phyloP scores from a whole-genome alignment of 2,888 invertebrate species.

The Apotomis betuletana region DNA sequence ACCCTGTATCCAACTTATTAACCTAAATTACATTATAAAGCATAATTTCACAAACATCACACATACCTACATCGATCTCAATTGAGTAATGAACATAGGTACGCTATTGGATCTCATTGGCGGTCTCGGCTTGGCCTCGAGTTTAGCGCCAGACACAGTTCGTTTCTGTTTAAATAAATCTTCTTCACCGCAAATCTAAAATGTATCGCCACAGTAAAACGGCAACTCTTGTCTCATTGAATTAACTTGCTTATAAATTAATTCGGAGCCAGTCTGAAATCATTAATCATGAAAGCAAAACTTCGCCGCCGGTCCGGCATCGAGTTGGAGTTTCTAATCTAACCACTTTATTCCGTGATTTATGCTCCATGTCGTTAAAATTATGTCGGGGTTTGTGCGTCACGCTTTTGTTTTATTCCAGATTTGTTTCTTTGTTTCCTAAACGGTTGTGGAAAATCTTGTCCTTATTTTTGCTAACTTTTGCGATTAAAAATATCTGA shows the following conservation, averaged over 20 bases:
- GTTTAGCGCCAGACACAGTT: too few relatives aligned
- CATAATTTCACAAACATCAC: too few relatives aligned
- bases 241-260: conserved; percentile 24
- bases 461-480: too few relatives aligned
- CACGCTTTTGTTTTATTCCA: background rate
- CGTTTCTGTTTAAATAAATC: background rate
- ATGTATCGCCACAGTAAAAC: background rate
- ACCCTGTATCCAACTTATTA: too few relatives aligned
- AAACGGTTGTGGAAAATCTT: background rate
- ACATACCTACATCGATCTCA: too few relatives aligned
- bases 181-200: background rate
- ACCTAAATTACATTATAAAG: too few relatives aligned
- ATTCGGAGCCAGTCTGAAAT: background rate
- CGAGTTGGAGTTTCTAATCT: conserved; percentile 11
- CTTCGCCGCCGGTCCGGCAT: conserved; percentile 6
- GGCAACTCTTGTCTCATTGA: conserved; percentile 2
- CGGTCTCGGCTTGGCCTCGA: too few relatives aligned
- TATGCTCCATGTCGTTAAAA: conserved; percentile 5
- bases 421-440: background rate
- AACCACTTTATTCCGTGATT: conserved; percentile 19
- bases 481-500: too few relatives aligned
- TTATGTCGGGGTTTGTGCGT: conserved; percentile 5
- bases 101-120: too few relatives aligned
- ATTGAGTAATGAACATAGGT: too few relatives aligned
- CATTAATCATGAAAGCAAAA: conserved; percentile 17